Evolutionary conservation across 2,113 vertebrate species (phyloP).

Genomic region (Syngnathus scovelli): DNA sequence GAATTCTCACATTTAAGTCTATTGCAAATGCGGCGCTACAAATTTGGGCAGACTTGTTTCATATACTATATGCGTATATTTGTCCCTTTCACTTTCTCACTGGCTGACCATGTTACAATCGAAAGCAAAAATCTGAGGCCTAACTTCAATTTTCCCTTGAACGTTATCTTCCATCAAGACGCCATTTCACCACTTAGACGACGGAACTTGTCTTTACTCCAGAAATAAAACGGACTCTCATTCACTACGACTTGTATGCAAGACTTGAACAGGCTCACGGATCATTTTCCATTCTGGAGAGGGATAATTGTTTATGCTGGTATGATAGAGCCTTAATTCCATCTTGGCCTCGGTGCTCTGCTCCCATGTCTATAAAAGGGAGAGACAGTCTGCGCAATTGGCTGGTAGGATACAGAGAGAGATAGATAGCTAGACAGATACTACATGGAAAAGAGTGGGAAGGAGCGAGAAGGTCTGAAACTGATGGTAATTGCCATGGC

Average conservation of each 20-base stretch:
- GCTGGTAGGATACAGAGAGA: not conserved
- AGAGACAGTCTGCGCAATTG: slow-evolving; percentile 27
- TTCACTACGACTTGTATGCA: slow-evolving; percentile 34
- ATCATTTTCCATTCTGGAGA: slow-evolving; percentile 33
- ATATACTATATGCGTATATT: too few relatives aligned
- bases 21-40: not conserved
- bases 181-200: slow-evolving; percentile 13
- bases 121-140: not conserved
- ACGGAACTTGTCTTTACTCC: slow-evolving; percentile 10
- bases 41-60: not conserved
- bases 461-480: slow-evolving; percentile 10
- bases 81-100: not conserved
- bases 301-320: slow-evolving; percentile 52
- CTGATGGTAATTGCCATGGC: slow-evolving; percentile 47
- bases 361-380: slow-evolving; percentile 24
- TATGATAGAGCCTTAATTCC: slow-evolving; percentile 39
- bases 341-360: slow-evolving; percentile 36
- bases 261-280: slow-evolving; percentile 18
- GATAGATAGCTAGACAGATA: too few relatives aligned
- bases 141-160: slow-evolving; percentile 24
- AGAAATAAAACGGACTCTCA: slow-evolving; percentile 10
- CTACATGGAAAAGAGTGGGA: slow-evolving; percentile 15
- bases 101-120: slow-evolving; percentile 4
- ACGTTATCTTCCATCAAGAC: slow-evolving; percentile 19
- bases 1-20: not conserved